These are phyloP conservation scores for Iselma pallidipennis DNA, from an alignment of 2,888 invertebrate genomes.

Conservation along the genomic window DNA sequence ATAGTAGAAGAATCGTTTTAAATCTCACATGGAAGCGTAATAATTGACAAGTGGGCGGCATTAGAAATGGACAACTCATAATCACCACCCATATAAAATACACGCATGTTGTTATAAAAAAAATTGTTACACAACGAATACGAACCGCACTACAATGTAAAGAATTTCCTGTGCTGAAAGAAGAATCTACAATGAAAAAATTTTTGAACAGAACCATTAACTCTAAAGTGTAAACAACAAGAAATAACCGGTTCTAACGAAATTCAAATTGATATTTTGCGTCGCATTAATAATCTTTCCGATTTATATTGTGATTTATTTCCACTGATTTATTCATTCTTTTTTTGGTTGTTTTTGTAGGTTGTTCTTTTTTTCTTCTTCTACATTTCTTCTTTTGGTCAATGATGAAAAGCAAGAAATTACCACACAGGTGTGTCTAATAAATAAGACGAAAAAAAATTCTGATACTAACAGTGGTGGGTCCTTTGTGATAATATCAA, in stretches of 20 bases:
- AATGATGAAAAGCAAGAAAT: background rate
- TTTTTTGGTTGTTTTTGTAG: background rate
- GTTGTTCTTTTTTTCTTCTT: no score
- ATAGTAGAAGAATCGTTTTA: no score
- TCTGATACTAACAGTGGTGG: background rate
- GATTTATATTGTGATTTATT: background rate
- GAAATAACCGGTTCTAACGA: background rate
- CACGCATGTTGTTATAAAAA: no score
- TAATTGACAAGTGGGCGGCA: no score
- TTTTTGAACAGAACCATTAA: background rate
- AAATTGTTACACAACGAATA: no score
- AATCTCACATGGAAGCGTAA: no score
- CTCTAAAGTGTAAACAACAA: background rate
- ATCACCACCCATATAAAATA: no score
- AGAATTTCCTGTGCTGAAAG: no score
- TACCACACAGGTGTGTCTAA: background rate
- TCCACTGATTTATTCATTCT: background rate
- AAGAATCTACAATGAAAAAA: no score
- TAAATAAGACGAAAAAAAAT: background rate
- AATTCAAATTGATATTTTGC: background rate
- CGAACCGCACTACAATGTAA: no score
- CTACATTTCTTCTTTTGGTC: background rate
- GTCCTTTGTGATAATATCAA: background rate
- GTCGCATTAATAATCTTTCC: background rate
- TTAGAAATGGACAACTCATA: no score